Conservation (phyloP, 2,113 vertebrate species). For the Pterocles burchelli region DNA sequence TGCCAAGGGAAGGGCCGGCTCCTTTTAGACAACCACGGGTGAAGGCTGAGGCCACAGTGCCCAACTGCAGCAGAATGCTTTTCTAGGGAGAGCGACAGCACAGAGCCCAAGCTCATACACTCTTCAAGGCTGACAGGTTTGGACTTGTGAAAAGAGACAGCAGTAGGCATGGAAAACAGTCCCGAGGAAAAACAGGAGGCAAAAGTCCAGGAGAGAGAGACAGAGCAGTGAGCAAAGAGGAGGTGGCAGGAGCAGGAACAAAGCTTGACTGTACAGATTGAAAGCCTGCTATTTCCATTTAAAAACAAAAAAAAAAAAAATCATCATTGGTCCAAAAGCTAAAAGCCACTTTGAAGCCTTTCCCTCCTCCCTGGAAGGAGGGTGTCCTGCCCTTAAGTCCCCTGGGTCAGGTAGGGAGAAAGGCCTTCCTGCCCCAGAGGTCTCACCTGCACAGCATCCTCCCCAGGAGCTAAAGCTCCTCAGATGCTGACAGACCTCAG, state of each 20-base stretch:
- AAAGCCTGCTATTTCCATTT: not conserved
- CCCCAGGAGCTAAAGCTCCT: not conserved
- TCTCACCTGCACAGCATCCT: not conserved
- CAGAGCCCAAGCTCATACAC: not conserved
- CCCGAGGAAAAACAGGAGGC: not conserved
- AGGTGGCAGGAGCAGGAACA: not conserved
- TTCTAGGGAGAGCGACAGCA: accelerated
- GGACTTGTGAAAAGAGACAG: not conserved
- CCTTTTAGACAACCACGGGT: not conserved
- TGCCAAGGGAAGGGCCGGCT: not conserved
- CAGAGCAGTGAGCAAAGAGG: not conserved
- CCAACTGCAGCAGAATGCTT: not conserved
- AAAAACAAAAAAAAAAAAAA: not conserved
- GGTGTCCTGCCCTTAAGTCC: not conserved
- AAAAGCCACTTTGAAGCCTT: not conserved
- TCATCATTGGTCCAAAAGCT: not conserved
- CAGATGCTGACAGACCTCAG: accelerated
- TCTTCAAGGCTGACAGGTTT: not conserved
- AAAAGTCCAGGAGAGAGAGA: not conserved
- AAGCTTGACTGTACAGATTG: not conserved
- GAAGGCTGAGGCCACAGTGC: not conserved
- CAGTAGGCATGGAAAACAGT: not conserved
- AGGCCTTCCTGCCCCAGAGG: not conserved
- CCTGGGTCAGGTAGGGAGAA: not conserved
- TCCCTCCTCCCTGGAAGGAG: not conserved